A percentile compares a stretch with the other conserved stretches of the same genome.
These are phyloP conservation scores for Tichodroma muraria DNA, from an alignment of 2,113 vertebrate genomes.

Conservation along the genomic window DNA sequence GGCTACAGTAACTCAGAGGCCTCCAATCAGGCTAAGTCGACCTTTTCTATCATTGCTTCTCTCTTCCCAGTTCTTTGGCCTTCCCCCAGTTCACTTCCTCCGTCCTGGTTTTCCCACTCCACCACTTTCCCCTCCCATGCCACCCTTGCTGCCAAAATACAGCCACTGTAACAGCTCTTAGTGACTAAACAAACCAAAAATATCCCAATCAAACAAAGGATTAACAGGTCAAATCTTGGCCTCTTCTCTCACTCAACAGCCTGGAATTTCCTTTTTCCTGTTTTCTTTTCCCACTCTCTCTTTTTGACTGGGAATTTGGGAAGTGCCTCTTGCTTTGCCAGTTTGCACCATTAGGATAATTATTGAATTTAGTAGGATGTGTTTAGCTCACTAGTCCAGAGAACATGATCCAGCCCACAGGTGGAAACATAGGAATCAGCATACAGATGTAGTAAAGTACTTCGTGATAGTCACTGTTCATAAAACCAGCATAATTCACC, in stretches of 20 bases:
- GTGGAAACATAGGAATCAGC: constrained; percentile 75
- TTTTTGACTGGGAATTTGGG: neutral
- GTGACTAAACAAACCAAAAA: neutral
- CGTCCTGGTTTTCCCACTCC: neutral
- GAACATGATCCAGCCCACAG: constrained; percentile 60
- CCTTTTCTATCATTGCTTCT: neutral
- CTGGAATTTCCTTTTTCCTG: neutral
- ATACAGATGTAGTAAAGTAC: neutral
- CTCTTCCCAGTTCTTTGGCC: neutral
- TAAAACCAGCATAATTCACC: neutral
- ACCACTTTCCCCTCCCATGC: neutral
- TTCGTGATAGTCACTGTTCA: fast-evolving
- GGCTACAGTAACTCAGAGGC: neutral
- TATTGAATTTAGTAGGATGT: neutral
- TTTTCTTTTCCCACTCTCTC: neutral
- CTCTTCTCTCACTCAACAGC: neutral
- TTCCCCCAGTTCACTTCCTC: neutral
- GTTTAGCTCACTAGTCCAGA: neutral
- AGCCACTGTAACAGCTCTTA: neutral
- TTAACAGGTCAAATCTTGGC: neutral
- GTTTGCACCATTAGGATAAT: neutral
- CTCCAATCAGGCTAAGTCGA: neutral
- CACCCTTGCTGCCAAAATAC: neutral
- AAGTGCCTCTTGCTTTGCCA: neutral
- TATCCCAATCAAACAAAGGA: neutral